Conservation (phyloP, 2,113 vertebrate genomes). For the Neotragus moschatus region DNA sequence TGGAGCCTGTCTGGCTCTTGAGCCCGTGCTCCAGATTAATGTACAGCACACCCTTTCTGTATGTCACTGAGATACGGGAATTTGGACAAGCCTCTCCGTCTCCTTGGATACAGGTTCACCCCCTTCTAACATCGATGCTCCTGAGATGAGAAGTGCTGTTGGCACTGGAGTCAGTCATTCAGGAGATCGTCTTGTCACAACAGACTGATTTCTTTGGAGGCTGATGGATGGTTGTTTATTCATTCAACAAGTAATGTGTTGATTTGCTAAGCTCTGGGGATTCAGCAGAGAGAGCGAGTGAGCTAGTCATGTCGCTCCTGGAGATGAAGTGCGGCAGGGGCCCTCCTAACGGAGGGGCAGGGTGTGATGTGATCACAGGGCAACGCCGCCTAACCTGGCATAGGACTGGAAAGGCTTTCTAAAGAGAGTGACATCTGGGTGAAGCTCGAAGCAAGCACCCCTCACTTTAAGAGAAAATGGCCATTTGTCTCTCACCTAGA, state of each 20-base stretch:
- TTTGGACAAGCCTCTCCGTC: not conserved
- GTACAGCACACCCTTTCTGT: not conserved
- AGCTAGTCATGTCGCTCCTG: not conserved
- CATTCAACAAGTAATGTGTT: not conserved
- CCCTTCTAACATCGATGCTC: not conserved
- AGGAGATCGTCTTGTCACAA: not conserved
- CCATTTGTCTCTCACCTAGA: not conserved
- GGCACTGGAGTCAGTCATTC: not conserved
- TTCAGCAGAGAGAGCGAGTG: not conserved
- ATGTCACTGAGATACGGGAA: not conserved
- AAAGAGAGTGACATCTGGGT: not conserved
- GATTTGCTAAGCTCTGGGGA: not conserved
- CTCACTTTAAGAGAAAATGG: not conserved
- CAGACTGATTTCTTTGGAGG: not conserved
- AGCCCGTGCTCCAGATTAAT: not conserved
- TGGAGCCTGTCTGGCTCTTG: not conserved
- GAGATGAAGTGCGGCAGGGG: not conserved
- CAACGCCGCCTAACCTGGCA: not conserved
- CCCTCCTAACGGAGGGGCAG: not conserved
- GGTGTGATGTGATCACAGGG: not conserved
- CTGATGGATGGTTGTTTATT: not conserved
- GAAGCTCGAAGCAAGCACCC: not conserved
- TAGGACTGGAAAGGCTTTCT: not conserved
- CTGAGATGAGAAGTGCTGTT: not conserved
- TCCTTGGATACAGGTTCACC: not conserved